Conservation (phyloP, 2,797 vertebrate species). For the Gouania willdenowi region DNA sequence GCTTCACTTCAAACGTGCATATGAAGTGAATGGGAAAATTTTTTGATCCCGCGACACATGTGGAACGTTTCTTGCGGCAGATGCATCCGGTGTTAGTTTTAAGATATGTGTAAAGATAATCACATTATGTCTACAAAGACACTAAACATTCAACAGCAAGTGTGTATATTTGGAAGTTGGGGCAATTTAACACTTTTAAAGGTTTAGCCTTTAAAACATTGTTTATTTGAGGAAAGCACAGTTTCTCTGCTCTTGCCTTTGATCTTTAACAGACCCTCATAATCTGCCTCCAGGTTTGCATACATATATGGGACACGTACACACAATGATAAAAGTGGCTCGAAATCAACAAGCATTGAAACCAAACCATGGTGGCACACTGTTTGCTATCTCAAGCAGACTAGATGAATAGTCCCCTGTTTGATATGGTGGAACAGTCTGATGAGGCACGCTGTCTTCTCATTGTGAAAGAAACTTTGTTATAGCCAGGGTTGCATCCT, state of each 20-base stretch:
- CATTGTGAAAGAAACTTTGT: slow-evolving; percentile 8
- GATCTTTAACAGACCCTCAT: slow-evolving; percentile 29
- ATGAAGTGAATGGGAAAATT: too few species aligned
- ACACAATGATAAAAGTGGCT: slow-evolving; percentile 24
- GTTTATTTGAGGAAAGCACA: too few species aligned
- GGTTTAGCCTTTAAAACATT: too few species aligned
- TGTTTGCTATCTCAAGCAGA: slow-evolving; percentile 29
- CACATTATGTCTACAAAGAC: too few species aligned
- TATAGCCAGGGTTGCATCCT: slow-evolving; percentile 5
- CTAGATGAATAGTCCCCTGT: slow-evolving; percentile 9
- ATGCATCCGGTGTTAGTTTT: too few species aligned
- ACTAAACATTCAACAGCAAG: too few species aligned
- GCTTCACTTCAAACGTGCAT: too few species aligned
- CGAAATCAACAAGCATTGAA: slow-evolving; percentile 52
- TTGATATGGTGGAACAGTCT: slow-evolving; percentile 21
- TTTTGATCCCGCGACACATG: too few species aligned
- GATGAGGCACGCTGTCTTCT: slow-evolving; percentile 18
- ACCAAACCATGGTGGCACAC: slow-evolving; percentile 33
- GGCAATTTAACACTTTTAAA: background rate
- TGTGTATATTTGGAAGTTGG: too few species aligned
- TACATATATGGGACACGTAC: background rate
- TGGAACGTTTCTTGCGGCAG: too few species aligned
- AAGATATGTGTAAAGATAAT: too few species aligned
- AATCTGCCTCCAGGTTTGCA: slow-evolving; percentile 30
- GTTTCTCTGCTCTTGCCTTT: slow-evolving; percentile 23